Base-by-base conservation (phyloP, 2,888 invertebrate genomes). In the Smittia sp. region DNA sequence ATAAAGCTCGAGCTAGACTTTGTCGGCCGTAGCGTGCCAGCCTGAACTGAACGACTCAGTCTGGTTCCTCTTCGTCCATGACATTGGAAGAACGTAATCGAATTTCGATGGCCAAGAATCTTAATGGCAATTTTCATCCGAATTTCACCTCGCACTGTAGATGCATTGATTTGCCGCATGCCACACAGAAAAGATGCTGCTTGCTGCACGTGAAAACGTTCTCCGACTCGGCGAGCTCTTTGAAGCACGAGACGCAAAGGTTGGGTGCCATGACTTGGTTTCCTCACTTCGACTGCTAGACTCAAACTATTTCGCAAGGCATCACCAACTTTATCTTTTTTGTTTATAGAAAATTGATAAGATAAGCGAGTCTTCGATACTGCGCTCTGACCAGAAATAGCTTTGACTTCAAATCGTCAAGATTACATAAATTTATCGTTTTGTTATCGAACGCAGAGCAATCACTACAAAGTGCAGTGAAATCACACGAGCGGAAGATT, bases 101-200 rank as follows among this genome's bases (percentile, higher is more conserved):
- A 58, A 58, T 20, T 22, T 58, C 18, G 18, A 58, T 58, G 58
- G 58, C 58, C 18, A 22, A 13, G 58, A 58, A 58, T 58, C 58
- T 58, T 58, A 58, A 58, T 20, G 22, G 46, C 46, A 46, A 46
- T 46, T 46, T 46, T 46, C 46, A n/a, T 6, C 3, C 46, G n/a
- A n/a, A n/a, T n/a, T n/a, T n/a, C 52, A 73, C 73, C 63, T 73
- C 65, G 39, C 73, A 73, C 54, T 46, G 63, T 46, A 73, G 65
- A 73, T 73, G 63, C 73, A 73, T 25, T 46, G 41, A 25, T 65
- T 73, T 73, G 63, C 65, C 73, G 39, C 73, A 73, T 32, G 63
- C 46, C 46, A 52, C 41, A 65, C 73, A 73, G 38, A 46, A 73
- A 27, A 39, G 39, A 73, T 73, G 73, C 41, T 73, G 41, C 39